Conservation (phyloP, 2,888 invertebrate species). For the Lepeophtheirus nordmannii region DNA sequence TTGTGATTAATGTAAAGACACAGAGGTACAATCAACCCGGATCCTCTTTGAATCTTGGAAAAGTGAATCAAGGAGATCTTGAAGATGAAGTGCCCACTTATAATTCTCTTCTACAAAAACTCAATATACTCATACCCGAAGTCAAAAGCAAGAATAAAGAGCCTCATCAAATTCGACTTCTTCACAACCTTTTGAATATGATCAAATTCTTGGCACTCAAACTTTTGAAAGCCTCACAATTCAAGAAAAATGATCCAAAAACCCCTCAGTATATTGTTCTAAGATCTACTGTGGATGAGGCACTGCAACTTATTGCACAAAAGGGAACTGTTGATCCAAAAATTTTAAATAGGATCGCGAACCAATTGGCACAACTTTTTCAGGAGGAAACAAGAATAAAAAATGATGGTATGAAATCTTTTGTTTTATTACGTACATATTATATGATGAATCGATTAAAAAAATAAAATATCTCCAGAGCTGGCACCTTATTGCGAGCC, state of each 20-base stretch:
- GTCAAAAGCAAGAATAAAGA: background rate
- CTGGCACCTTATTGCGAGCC: slow-evolving; percentile 7
- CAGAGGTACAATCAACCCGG: background rate
- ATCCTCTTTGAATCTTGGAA: background rate
- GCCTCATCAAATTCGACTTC: background rate
- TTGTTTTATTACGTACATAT: no score
- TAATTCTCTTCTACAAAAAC: background rate
- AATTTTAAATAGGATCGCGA: background rate
- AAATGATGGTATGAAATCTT: background rate
- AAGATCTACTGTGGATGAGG: background rate
- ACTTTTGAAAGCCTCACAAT: background rate
- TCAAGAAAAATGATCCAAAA: background rate
- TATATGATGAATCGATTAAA: no score
- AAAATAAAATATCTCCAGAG: background rate
- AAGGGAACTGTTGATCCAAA: background rate
- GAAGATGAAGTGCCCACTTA: background rate
- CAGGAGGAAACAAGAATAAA: background rate
- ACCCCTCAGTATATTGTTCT: background rate
- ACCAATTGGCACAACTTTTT: slow-evolving; percentile 1
- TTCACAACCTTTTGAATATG: background rate
- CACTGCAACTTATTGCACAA: background rate
- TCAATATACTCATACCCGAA: background rate
- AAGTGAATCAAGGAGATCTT: no score
- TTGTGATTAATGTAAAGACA: background rate
- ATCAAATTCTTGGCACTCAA: background rate